Base-by-base conservation (phyloP, 2,888 invertebrate species). In the Pyrocoelia pectoralis region DNA sequence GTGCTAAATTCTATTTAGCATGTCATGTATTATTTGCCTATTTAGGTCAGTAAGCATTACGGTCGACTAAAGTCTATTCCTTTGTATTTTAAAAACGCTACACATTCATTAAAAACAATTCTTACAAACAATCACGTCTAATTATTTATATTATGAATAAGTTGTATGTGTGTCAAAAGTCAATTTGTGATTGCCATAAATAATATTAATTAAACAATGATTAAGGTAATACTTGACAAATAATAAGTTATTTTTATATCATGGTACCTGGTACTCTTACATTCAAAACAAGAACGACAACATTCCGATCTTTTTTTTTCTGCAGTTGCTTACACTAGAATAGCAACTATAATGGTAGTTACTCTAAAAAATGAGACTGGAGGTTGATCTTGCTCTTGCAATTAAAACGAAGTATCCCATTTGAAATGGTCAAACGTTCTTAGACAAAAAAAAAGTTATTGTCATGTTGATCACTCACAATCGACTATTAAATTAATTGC, bases 291-390 rank as follows among this genome's bases (percentile, higher is more conserved):
- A 55, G 61, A 56, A 61, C 41, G 56, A 56, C 61, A 51, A 24
- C 61, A 61, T 61, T 61, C 61, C 50, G 54, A 18, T 48, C 17
- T 5, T 18, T 51, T 55, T 33, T 55, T 56, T 61, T 12, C 18
- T 41, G 18, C 14, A 33, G 56, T 24, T 51, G 43, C 55, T 52
- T 51, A 29, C 51, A 58, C 33, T 40, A 58, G 58, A 52, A 29
- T 52, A 52, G 43, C 19, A 58, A 58, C 51, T 52, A 19, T 58
- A 56, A 52, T 58, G 57, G 57, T 57, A n/a, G 50, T 57, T 57
- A 38, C 57, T 50, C 24, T 57, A 41, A 57, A 57, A 57, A 57
- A 57, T 57, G 28, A 56, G 51, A 51, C 57, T 57, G 50, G 57
- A 57, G 50, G 50, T 51, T 57, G 51, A 57, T 57, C 57, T 51